Percentiles rank a stretch among this genome's conserved stretches.
Conservation (phyloP, 1,140 invertebrate genomes). For the Elysia chlorotica region DNA sequence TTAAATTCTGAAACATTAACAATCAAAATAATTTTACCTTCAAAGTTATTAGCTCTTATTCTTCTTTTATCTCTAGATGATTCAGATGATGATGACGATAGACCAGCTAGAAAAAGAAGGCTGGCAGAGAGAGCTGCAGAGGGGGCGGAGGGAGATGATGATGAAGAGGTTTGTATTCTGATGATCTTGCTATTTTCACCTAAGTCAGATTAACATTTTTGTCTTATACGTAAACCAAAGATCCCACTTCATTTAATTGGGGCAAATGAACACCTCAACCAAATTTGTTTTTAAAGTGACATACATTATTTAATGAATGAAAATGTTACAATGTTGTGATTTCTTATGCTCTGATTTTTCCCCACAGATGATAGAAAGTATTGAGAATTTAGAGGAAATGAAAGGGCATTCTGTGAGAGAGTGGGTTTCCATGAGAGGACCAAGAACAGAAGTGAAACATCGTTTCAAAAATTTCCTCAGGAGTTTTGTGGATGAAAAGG, state of each 20-base stretch:
- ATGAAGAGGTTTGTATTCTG: conserved; percentile 68
- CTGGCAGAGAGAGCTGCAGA: conserved; percentile 84
- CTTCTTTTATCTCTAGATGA: conserved; percentile 47
- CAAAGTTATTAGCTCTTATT: no score
- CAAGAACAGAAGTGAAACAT: conserved; percentile 93
- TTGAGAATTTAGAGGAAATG: conserved; percentile 95
- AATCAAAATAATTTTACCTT: no score
- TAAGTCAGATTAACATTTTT: no score
- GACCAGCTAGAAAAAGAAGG: conserved; percentile 73
- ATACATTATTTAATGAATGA: neutral
- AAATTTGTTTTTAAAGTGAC: no score
- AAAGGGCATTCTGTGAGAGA: conserved; percentile 90
- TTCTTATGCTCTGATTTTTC: neutral
- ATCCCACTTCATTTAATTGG: no score
- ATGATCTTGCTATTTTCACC: no score
- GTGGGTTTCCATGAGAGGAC: conserved; percentile 96
- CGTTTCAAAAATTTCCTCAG: conserved; percentile 95
- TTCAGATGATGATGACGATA: conserved; percentile 72
- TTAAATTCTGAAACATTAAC: no score
- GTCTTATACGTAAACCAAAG: no score
- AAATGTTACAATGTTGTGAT: neutral
- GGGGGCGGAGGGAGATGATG: conserved; percentile 73
- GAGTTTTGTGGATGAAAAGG: conserved; percentile 85
- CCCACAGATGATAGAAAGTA: conserved; percentile 86
- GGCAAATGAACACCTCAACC: no score